Conservation (phyloP, 2,113 vertebrate species). For the Neoarius graeffei region DNA sequence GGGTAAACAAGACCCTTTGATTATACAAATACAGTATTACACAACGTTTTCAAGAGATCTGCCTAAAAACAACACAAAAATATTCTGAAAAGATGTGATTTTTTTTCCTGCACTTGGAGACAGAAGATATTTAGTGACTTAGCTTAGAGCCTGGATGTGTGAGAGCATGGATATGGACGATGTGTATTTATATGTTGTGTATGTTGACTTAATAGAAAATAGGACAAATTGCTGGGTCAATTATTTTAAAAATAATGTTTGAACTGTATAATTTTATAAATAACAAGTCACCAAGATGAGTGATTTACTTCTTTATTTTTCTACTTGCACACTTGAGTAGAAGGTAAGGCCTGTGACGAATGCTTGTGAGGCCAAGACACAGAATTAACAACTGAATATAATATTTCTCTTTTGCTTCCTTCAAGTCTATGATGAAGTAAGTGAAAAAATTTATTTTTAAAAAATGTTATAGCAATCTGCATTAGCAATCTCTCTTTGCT, state of each 20-base stretch:
- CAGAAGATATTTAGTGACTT: not conserved
- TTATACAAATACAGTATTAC: not conserved
- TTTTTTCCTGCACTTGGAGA: not conserved
- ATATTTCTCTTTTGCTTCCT: conserved; percentile 34
- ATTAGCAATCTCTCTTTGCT: not conserved
- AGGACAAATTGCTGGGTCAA: not conserved
- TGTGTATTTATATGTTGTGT: not conserved
- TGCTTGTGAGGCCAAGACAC: conserved; percentile 34
- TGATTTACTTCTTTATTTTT: conserved; percentile 52
- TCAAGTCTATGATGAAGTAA: conserved; percentile 9
- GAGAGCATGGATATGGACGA: not conserved
- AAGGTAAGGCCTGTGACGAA: conserved; percentile 18
- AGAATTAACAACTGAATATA: conserved; percentile 32
- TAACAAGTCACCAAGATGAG: conserved; percentile 17
- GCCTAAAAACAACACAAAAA: not conserved
- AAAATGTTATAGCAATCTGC: not conserved
- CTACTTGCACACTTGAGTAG: conserved; percentile 40
- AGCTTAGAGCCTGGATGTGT: not conserved
- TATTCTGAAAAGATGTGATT: not conserved
- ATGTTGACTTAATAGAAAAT: not conserved
- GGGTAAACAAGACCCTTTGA: not conserved
- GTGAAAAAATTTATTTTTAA: conserved; percentile 21
- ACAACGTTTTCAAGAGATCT: not conserved
- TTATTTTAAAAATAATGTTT: conserved; percentile 14
- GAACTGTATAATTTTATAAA: conserved; percentile 35